Conservation (phyloP, 2,888 invertebrate species). For the Drosophila phalerata region DNA sequence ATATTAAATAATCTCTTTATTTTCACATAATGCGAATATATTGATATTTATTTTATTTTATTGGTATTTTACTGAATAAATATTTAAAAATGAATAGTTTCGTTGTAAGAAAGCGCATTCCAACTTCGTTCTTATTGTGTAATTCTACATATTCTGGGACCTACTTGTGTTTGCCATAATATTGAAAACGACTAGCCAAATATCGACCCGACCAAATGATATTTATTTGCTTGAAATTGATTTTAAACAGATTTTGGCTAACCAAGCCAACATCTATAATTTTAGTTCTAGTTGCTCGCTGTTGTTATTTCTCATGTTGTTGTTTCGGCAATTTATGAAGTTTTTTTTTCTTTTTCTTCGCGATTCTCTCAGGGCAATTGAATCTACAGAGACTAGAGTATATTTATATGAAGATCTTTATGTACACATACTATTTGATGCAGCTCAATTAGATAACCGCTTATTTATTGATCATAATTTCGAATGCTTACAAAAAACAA, state of each 20-base stretch:
- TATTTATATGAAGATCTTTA: conserved; percentile 4
- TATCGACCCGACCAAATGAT: conserved; percentile 44
- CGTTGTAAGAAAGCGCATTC: conserved; percentile 15
- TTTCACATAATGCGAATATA: too few species aligned
- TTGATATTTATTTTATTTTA: too few species aligned
- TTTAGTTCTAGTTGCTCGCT: conserved; percentile 16
- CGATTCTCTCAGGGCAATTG: conserved; percentile 10
- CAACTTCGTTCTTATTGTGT: conserved; percentile 5
- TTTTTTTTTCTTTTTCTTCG: conserved; percentile 24
- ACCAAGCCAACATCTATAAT: conserved; percentile 26
- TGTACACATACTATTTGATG: background rate
- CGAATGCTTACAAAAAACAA: background rate
- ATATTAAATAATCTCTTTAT: too few species aligned
- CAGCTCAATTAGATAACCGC: conserved; percentile 32
- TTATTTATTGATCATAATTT: conserved; percentile 54
- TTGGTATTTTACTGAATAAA: too few species aligned
- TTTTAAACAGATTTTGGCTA: conserved; percentile 50
- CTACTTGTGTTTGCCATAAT: conserved; percentile 49
- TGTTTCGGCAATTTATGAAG: conserved; percentile 58
- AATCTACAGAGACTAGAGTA: conserved; percentile 15
- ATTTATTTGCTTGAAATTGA: conserved; percentile 60
- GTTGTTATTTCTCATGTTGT: conserved; percentile 1
- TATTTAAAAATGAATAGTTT: background rate
- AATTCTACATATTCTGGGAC: background rate
- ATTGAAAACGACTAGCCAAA: conserved; percentile 37